Conservation (phyloP, 2,888 invertebrate genomes). For the Drosophila tanythrix region DNA sequence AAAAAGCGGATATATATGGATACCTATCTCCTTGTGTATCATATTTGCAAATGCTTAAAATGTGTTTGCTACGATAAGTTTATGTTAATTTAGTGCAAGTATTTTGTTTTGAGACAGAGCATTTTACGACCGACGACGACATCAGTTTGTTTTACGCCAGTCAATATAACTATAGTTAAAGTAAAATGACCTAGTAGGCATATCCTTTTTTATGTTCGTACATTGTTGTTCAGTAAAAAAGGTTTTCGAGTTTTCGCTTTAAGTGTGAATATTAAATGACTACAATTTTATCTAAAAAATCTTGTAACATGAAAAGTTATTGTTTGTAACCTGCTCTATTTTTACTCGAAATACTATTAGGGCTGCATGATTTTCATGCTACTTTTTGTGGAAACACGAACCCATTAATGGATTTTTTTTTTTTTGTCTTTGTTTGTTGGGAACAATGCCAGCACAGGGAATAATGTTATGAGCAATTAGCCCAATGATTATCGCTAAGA, state of each 20-base stretch:
- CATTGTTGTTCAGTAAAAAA: neutral
- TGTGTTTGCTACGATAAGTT: slow-evolving; percentile 14
- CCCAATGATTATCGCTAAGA: slow-evolving; percentile 30
- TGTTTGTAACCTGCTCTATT: neutral
- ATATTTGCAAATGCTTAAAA: neutral
- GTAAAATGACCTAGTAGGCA: neutral
- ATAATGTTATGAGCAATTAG: slow-evolving; percentile 47
- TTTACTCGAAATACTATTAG: neutral
- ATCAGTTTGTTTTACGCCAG: neutral
- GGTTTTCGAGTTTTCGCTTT: neutral
- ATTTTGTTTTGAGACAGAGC: slow-evolving; percentile 17
- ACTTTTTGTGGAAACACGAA: slow-evolving; percentile 25
- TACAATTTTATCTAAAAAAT: neutral
- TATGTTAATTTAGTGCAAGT: slow-evolving; percentile 16
- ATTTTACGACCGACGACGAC: slow-evolving; percentile 3
- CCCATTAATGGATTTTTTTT: slow-evolving; percentile 27
- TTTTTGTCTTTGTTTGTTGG: neutral
- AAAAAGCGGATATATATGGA: neutral
- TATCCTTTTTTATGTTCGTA: neutral
- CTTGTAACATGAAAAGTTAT: neutral
- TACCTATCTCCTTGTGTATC: neutral
- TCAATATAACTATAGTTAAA: neutral
- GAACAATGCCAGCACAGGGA: slow-evolving; percentile 1
- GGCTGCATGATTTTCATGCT: neutral
- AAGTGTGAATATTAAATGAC: neutral